Base-by-base conservation (phyloP, 1,140 invertebrate genomes). In the Procambarus virginalis region DNA sequence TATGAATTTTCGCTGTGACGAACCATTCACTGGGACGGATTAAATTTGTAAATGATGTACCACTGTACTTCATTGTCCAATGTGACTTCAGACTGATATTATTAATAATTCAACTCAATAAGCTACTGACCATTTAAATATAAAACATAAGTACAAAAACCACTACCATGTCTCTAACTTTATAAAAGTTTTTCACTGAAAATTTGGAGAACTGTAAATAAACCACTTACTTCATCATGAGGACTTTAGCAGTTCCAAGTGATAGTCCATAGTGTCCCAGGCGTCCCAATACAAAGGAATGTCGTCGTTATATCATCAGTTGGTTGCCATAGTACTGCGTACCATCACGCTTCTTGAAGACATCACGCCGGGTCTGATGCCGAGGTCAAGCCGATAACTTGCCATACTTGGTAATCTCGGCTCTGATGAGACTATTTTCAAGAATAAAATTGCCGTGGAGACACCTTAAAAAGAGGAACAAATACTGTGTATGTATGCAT, bases 231-330 rank as follows among this genome's bases (percentile, higher is more conserved):
- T 45, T 70, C 58, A 34, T 86, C 79, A 78, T 92, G 9, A 93
- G 79, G 5, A 88, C 58, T 17, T 92, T 89, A 84, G 93, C 93
- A 46, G 95, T 95, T 92, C 94, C 58, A 95, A 91, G 91, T 95
- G 95, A 89, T 95, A 95, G 91, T 95, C 95, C 95, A 95, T 95
- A 4, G 94, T 94, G 93, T 95, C 95, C 95, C 95, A 95, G n/a
- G 95, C 95, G 94, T 95, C 95, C 95, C 95, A 95, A 93, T 93
- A 95, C 81, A 95, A 91, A 20, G 95, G 95, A 12, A 95, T 93
- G 92, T 95, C 95, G 93, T 95, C 95, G 93, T 94, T 94, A 95
- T 14, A 46, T 95, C 83, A 95, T 92, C 46, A 92, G 34, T 60
- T 90, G 84, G 73, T 92, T 92, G 58, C 91, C 91, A 17, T 48